Percentiles rank a stretch among this genome's conserved stretches.
Conservation (phyloP, 2,888 invertebrate genomes). For the Endomychus coccineus region DNA sequence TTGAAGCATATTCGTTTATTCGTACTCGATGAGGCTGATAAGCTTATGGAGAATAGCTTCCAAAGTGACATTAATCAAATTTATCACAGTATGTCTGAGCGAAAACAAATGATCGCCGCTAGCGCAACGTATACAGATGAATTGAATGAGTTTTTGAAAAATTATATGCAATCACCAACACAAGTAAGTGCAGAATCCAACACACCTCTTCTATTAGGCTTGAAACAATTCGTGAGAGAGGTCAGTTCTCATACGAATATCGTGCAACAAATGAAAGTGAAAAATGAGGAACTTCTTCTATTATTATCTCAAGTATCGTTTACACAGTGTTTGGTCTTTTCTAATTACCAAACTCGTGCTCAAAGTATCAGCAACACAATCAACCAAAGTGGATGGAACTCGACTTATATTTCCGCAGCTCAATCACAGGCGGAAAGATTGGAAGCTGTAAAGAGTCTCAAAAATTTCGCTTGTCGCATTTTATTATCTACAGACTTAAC, state of each 20-base stretch:
- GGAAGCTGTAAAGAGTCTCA: conserved; percentile 67
- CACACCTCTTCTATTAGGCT: conserved; percentile 66
- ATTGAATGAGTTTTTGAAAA: conserved; percentile 61
- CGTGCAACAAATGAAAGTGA: conserved; percentile 59
- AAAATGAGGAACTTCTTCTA: conserved; percentile 56
- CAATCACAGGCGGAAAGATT: conserved; percentile 74
- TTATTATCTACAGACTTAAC: conserved; percentile 86
- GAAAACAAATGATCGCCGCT: conserved; percentile 83
- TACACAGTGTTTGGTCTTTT: conserved; percentile 87
- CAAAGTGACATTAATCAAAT: conserved; percentile 70
- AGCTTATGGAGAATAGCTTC: conserved; percentile 76
- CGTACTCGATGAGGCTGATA: conserved; percentile 96
- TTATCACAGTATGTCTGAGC: conserved; percentile 60
- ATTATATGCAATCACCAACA: conserved; percentile 72
- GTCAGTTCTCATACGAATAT: conserved; percentile 57
- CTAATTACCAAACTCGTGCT: conserved; percentile 80
- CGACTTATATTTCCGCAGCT: conserved; percentile 68
- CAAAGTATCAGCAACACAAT: conserved; percentile 69
- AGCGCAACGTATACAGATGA: conserved; percentile 88
- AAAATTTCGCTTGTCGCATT: conserved; percentile 73
- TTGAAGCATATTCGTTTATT: conserved; percentile 58
- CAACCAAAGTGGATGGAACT: conserved; percentile 66
- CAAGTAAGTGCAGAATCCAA: conserved; percentile 66
- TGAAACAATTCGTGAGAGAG: conserved; percentile 66
- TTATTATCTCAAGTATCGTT: conserved; percentile 68